Evolutionary conservation across 2,888 invertebrate species (phyloP).

Genomic region (Pheosia gnoma): DNA sequence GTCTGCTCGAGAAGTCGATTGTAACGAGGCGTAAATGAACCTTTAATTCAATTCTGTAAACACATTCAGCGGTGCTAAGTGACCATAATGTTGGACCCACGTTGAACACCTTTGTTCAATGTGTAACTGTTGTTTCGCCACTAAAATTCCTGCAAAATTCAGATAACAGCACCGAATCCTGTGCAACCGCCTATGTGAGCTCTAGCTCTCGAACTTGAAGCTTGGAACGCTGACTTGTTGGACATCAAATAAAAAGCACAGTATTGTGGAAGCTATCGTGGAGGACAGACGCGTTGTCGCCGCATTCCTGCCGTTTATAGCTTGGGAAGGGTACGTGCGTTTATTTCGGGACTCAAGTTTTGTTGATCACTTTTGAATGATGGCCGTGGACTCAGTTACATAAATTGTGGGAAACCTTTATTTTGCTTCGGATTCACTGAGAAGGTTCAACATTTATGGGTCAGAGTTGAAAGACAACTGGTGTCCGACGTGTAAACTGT

Average conservation of each 20-base stretch:
- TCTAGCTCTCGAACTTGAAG: conserved; percentile 36
- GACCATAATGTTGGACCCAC: conserved; percentile 16
- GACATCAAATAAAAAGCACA: conserved; percentile 51
- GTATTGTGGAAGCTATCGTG: conserved; percentile 58
- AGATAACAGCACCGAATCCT: conserved; percentile 33
- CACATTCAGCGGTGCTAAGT: conserved; percentile 13
- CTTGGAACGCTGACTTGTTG: conserved; percentile 32
- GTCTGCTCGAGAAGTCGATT: conserved; percentile 16
- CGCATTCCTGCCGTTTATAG: conserved; percentile 45
- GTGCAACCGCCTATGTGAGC: conserved; percentile 22
- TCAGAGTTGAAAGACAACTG: conserved; percentile 16
- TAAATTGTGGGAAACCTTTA: conserved; percentile 50
- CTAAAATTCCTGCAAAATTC: conserved; percentile 29
- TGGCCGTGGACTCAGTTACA: conserved; percentile 60
- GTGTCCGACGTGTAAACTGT: conserved; percentile 34
- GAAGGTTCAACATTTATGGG: conserved; percentile 34
- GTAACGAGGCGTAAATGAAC: conserved; percentile 23
- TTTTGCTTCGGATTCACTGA: conserved; percentile 18
- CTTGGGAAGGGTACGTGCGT: conserved; percentile 61
- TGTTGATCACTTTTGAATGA: conserved; percentile 65
- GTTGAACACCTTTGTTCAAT: conserved; percentile 11
- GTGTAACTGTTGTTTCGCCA: conserved; percentile 18
- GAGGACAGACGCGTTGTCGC: conserved; percentile 55
- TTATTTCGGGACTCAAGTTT: conserved; percentile 69
- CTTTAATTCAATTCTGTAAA: conserved; percentile 11